Evolutionary conservation across 2,888 invertebrate genomes (phyloP), one percentile per base, ranked within the genome.

Genomic region (Syrphus vitripennis): DNA sequence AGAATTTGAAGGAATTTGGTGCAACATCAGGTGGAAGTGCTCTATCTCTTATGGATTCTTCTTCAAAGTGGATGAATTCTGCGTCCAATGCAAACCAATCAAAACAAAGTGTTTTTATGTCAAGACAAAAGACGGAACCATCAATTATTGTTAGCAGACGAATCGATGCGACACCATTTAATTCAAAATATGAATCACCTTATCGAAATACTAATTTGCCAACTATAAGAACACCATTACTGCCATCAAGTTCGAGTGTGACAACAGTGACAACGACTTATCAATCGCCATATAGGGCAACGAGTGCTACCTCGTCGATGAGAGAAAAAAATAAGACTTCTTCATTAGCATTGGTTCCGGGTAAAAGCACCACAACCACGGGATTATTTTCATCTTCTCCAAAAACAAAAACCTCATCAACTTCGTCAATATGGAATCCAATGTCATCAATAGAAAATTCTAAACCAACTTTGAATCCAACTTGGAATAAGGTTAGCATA

Each of bases 201-300:
- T 84, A 59, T 19, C 61, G 75, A 21, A 80, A 37, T n/a, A n/a
- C 59, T 2, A 75, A 67, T n/a, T 57, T 67, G 4, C 48, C 70
- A 2, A 19, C 65, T 5, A 2, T 71, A 19, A 26, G 10, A 16
- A 37, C 70, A 0, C 42, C 42, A 4, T 12, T 12, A 9, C 16
- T 79, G 29, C 79, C 69, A n/a, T n/a, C n/a, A 14, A 12, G 26
- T 0, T 40, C 79, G 1, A 55, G 34, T 26, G 3, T 42, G 10
- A 77, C 53, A 4, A 75, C 57, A 24, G 69, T 59, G 45, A 80
- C 69, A 70, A 59, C 48, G 21, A 59, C 57, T 2, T 84, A 84
- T 31, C 75, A 74, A 26, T 84, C 83, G 24, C 83, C 83, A 4
- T 84, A 84, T 50, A 65, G 75, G 12, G 70, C 61, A 34, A 40